Conservation (phyloP, 2,797 vertebrate genomes). For the Sebastes variabilis region DNA sequence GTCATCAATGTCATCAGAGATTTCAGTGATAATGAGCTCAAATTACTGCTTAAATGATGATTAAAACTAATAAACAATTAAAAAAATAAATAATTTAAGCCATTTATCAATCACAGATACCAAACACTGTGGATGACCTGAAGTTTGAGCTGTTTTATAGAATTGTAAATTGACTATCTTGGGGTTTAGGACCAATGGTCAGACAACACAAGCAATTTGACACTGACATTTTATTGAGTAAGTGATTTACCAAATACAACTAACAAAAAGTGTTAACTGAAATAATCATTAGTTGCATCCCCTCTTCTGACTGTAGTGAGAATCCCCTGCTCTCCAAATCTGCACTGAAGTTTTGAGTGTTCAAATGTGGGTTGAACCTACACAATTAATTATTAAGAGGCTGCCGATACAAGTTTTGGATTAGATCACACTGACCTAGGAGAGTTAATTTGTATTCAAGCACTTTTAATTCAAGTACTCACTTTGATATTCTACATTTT, state of each 20-base stretch:
- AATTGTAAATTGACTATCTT: too few species aligned
- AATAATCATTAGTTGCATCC: too few species aligned
- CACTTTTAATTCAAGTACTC: background rate
- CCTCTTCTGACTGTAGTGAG: background rate
- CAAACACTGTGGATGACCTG: too few species aligned
- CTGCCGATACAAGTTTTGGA: background rate
- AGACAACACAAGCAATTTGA: too few species aligned
- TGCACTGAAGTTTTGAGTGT: background rate
- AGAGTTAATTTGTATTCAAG: fast-evolving
- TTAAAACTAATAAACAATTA: too few species aligned
- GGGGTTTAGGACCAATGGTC: too few species aligned
- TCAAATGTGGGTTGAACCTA: background rate
- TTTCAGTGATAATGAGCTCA: background rate
- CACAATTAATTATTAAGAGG: background rate
- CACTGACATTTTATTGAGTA: too few species aligned
- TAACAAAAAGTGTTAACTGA: too few species aligned
- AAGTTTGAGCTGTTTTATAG: too few species aligned
- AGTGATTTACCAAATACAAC: too few species aligned
- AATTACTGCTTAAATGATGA: background rate
- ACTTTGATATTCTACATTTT: background rate
- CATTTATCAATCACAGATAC: too few species aligned
- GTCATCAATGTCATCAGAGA: background rate
- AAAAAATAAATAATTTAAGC: too few species aligned
- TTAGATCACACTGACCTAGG: background rate
- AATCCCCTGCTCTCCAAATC: background rate